Evolutionary conservation across 53 echinoderm and acorn worm species (phyloP), one percentile per base, ranked within the genome.

Genomic region (Patiria pectinifera): DNA sequence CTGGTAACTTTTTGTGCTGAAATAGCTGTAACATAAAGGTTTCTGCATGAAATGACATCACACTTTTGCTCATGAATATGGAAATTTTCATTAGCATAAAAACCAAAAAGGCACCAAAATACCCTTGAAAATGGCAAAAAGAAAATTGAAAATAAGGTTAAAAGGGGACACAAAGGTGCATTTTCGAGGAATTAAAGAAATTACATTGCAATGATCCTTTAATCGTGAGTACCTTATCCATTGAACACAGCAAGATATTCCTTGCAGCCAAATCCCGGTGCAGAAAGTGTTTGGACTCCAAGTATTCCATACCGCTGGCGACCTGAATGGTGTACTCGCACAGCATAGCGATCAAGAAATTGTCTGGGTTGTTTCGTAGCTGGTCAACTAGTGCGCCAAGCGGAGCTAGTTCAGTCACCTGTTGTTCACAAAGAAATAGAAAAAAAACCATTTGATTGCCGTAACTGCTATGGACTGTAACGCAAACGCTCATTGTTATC

Each of bases 321-420:
- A 97, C 95, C 78, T 97, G 97, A 21, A 96, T 58, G 3, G 96
- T 86, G 78, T 94, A 97, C 69, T 95, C 95, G 58, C 92, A 92
- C 63, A 97, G 80, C 2, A 92, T 96, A 0, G 94, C 82, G n/a
- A 97, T 94, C 59, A 97, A 91, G 80, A 97, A 95, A 61, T 94
- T 86, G 43, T 89, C 87, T 7, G 93, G 91, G 13, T 97, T 91
- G 23, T 91, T 90, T 59, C 94, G 96, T 77, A 97, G 92, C 85
- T 92, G 77, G 86, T 97, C 97, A 5, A 96, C 84, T 6, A 97
- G 86, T 2, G 97, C 97, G 19, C 97, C 97, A 46, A 93, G 95
- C 4, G 94, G 93, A 47, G 97, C 97, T 48, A 97, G 83, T 82
- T 97, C 97, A 77, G 97, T 97, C 78, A 97, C 95, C 97, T 97